Evolutionary conservation across 2,888 invertebrate species (phyloP), one percentile per base, ranked within the genome.

Genomic region (Silvanus unidentatus): DNA sequence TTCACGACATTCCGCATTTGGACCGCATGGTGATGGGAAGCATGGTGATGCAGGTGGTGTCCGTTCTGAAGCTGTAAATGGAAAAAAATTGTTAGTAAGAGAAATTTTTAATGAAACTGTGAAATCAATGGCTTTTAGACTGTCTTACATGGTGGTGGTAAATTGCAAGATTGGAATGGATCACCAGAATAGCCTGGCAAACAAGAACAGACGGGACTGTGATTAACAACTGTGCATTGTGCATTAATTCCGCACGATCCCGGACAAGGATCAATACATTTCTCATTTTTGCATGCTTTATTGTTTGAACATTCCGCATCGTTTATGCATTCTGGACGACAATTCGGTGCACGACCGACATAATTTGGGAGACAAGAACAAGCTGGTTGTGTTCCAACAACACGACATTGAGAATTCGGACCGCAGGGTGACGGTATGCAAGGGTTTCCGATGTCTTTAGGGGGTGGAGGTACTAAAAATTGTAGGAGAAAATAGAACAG

Each of bases 381-480:
- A 39, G 89, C 89, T n/a, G 88, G 84, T 70, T 88, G 86, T 47
- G 82, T 80, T 43, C 87, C 86, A 52, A 89, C 83, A 38, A 86
- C 79, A 51, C 85, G 80, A 65, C 90, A 90, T 65, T 87, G 83
- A 2, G 89, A 87, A 65, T 89, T 83, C 1, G 88, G 86, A 43
- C 90, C 90, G 66, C 90, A 90, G 0, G 89, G 90, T 51, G 87
- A 86, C 10, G 89, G 88, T 39, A 77, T 73, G 66, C 90, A 90
- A 22, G 88, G 88, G 65, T 87, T 82, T 50, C 71, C 72, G 35
- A 68, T 64, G 48, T 67, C 65, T 55, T 63, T 67, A 42, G 71
- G 62, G 40, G 70, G 67, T 45, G 70, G 68, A 30, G 70, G 67
- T 51, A 75, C 75, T 63, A 72, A 65, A 69, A 63, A 32, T 16